Evolutionary conservation across 2,113 vertebrate genomes (phyloP), one percentile per base, ranked within the genome.

Genomic region (Myotis lucifugus): DNA sequence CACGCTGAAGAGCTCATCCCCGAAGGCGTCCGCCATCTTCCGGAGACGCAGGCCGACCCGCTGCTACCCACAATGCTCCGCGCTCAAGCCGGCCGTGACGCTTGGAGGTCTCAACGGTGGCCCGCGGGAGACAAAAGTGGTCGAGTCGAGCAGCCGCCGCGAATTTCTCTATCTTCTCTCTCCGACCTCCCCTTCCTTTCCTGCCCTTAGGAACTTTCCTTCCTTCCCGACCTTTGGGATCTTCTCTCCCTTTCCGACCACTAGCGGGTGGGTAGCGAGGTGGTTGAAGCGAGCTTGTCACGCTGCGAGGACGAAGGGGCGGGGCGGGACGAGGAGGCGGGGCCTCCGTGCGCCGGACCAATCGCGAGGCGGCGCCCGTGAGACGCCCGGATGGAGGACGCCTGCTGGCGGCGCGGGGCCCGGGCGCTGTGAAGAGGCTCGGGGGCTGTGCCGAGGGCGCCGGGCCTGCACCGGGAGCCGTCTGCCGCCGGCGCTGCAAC

Each of bases 1-100:
- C 97, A 99, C 99, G 98, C 99, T 99, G 95, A 99, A 99, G 6
- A 99, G 97, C 21, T 99, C 99, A 7, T 99, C 99, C 1, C 99
- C 99, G 18, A 99, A 99, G 0, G 99, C 97, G 96, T 99, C 99
- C 94, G 99, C 99, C 99, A 99, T 99, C 50, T 98, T 97, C 5
- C 67, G 8, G 84, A 56, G 19, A 29, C 0, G 15, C 0, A 18
- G 46, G 69, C 85, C n/a, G 5, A 3, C 73, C 29, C 73, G 66
- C 2, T 76, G 18, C 0, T 88, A 93, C 93, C 98, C 97, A 94
- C 85, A n/a, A 54, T 66, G 82, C 97, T 21, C 6, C 5, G 59
- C 93, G 81, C 17, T 8, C 6, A 6, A 61, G 13, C 69, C 32
- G 32, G 15, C 34, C 9, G 93, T 48, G 88, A 97, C 97, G 98